Evolutionary conservation across 2,797 vertebrate genomes (phyloP).

Genomic region (Eospalax fontanierii): DNA sequence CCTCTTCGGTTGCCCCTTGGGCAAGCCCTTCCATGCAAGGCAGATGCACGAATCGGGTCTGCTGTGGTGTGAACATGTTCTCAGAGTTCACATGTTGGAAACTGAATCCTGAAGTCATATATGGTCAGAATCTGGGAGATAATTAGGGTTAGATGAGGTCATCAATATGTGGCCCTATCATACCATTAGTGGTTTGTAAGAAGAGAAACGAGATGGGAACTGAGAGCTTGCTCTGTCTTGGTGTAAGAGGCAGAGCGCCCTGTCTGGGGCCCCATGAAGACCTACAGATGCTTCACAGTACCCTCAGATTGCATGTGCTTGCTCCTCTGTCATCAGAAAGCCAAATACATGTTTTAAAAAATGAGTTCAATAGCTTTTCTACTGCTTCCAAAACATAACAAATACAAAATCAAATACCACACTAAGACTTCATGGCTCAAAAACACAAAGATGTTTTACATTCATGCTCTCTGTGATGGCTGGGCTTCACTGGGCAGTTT

Average conservation of each 20-base stretch:
- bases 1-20: not conserved
- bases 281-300: not conserved
- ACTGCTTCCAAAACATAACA: not conserved
- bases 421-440: not conserved
- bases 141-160: not conserved
- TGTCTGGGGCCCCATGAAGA: too few species aligned
- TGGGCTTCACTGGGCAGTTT: not conserved
- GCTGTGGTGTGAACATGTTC: not conserved
- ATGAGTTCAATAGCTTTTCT: not conserved
- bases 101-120: not conserved
- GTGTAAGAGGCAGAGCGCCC: not conserved
- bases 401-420: not conserved
- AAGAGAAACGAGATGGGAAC: not conserved
- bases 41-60: not conserved
- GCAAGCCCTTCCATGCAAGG: not conserved
- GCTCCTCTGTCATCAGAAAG: not conserved
- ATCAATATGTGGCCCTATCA: not conserved
- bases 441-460: not conserved
- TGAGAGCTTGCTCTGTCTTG: not conserved
- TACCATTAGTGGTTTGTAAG: not conserved
- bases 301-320: not conserved
- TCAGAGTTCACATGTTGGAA: not conserved
- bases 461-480: not conserved
- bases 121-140: not conserved
- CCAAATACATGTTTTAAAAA: not conserved